These are phyloP conservation scores for Scaptomyza cyrtandrae DNA, from an alignment of 2,888 invertebrate genomes.

Conservation along the genomic window DNA sequence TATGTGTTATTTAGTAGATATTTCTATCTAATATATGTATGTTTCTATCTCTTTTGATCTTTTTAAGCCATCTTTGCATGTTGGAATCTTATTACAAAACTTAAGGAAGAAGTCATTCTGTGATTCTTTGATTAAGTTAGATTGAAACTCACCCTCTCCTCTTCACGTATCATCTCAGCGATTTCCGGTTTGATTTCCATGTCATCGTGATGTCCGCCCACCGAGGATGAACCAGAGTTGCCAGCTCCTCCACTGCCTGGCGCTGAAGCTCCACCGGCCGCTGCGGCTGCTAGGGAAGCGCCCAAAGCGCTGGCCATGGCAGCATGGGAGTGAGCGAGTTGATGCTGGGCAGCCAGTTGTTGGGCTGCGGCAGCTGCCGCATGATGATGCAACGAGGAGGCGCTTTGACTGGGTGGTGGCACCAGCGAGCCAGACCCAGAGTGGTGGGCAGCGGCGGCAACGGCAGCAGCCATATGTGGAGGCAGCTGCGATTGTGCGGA, in stretches of 20 bases:
- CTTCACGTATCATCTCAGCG: slow-evolving; percentile 97
- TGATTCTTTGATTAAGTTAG: too few species aligned
- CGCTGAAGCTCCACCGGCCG: slow-evolving; percentile 81
- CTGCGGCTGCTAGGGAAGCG: slow-evolving; percentile 78
- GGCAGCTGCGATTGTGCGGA: slow-evolving; percentile 63
- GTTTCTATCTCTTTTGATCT: too few species aligned
- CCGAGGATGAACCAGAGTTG: slow-evolving; percentile 43
- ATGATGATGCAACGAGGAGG: slow-evolving; percentile 73
- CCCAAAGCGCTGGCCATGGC: slow-evolving; percentile 82
- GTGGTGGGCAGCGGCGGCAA: slow-evolving; percentile 75
- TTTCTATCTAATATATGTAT: too few species aligned
- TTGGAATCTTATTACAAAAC: too few species aligned
- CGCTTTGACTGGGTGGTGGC: slow-evolving; percentile 40
- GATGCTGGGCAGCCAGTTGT: slow-evolving; percentile 80
- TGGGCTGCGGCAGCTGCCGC: slow-evolving; percentile 80
- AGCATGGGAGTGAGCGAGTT: slow-evolving; percentile 81
- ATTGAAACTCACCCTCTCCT: slow-evolving; percentile 91
- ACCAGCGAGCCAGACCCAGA: background rate
- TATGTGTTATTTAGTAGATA: too few species aligned
- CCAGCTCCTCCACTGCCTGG: slow-evolving; percentile 63
- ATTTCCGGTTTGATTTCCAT: slow-evolving; percentile 97
- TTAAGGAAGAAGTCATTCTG: too few species aligned
- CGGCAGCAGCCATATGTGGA: slow-evolving; percentile 69
- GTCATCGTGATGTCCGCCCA: slow-evolving; percentile 88
- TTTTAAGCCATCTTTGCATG: too few species aligned